Percentiles rank a stretch among this genome's conserved stretches.
phyloP scores from a whole-genome alignment of 2,797 vertebrate genomes.

The Eremophila alpestris region DNA sequence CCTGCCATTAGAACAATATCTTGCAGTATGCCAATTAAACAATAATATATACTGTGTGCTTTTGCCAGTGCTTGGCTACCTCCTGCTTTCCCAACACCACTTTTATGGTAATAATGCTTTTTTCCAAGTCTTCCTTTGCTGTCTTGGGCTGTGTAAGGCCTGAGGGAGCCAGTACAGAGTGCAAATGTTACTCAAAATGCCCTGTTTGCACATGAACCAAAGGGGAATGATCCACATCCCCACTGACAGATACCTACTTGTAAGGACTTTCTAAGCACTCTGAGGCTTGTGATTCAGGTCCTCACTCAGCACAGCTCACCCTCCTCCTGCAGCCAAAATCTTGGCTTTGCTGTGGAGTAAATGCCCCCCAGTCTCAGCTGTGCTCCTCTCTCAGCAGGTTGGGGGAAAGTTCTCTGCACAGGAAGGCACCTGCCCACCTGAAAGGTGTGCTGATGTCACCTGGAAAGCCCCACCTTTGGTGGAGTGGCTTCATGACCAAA shows the following conservation, averaged over 20 bases:
- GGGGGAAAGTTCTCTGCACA: neutral
- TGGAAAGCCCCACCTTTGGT: neutral
- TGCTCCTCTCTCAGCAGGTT: accelerated
- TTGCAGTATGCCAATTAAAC: slow-evolving; percentile 41
- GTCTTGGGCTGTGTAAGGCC: neutral
- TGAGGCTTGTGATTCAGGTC: neutral
- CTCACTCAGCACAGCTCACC: neutral
- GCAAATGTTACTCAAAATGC: neutral
- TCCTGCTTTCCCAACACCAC: neutral
- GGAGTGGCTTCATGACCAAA: neutral
- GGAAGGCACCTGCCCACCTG: neutral
- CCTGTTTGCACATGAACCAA: neutral
- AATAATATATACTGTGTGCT: neutral
- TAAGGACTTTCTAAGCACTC: neutral
- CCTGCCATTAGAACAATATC: slow-evolving; percentile 15
- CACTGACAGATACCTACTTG: neutral
- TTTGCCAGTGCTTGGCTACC: neutral
- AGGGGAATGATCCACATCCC: neutral
- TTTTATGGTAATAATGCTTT: neutral
- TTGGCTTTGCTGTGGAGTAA: neutral
- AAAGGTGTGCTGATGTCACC: neutral
- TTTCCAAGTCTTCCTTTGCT: neutral
- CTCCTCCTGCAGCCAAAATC: neutral
- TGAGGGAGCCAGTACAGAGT: neutral
- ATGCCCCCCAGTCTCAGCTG: neutral